These are phyloP conservation scores for Sipha maydis DNA, from an alignment of 2,888 invertebrate genomes.

Conservation along the genomic window DNA sequence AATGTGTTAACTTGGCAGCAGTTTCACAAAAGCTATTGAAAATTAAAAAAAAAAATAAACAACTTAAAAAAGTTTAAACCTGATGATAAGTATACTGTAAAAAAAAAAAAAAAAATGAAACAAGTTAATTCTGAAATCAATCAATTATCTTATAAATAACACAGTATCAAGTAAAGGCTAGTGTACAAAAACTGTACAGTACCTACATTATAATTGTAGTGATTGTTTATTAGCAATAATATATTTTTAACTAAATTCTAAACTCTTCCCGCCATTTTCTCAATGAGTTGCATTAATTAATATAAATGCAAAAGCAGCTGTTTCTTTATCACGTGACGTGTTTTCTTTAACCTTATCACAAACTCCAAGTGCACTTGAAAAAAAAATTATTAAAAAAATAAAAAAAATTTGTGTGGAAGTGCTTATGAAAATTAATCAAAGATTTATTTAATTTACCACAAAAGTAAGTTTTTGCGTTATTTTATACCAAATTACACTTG, in stretches of 20 bases:
- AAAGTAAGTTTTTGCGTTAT: constrained; percentile 35
- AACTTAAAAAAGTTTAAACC: too few species aligned
- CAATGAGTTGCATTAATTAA: constrained; percentile 30
- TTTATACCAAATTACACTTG: not conserved
- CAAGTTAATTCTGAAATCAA: too few species aligned
- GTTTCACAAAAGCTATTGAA: too few species aligned
- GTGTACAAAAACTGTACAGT: too few species aligned
- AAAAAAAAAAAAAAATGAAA: too few species aligned
- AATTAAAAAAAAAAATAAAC: too few species aligned
- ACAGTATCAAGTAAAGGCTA: too few species aligned
- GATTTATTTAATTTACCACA: constrained; percentile 33
- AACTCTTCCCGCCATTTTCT: constrained; percentile 36
- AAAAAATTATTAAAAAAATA: constrained; percentile 43
- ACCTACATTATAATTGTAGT: too few species aligned
- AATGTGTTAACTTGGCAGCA: too few species aligned
- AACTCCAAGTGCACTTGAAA: constrained; percentile 61
- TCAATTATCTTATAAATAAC: too few species aligned
- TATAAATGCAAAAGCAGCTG: constrained; percentile 39
- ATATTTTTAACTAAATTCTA: not conserved
- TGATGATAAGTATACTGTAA: too few species aligned
- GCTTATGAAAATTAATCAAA: constrained; percentile 41
- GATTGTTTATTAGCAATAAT: not conserved
- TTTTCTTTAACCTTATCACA: constrained; percentile 62
- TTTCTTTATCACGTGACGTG: constrained; percentile 61
- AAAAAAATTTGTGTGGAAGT: constrained; percentile 47